These are phyloP conservation scores for Coecobrya sp. DNA, from an alignment of 2,888 invertebrate genomes.

Conservation along the genomic window DNA sequence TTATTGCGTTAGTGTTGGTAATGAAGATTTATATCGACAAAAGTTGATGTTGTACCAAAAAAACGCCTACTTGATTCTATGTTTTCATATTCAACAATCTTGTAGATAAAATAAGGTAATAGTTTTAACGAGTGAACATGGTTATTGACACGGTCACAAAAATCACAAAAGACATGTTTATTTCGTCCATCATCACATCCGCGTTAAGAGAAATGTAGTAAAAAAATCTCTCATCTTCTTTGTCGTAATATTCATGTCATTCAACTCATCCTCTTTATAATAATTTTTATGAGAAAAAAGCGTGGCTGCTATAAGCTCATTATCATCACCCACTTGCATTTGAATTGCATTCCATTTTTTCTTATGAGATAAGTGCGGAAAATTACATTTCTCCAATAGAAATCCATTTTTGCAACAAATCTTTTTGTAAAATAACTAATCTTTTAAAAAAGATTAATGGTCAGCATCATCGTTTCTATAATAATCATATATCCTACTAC, in stretches of 20 bases:
- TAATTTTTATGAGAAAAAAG: not conserved
- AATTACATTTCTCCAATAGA: not conserved
- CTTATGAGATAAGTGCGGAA: not conserved
- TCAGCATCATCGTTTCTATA: not conserved
- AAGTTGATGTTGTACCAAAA: not conserved
- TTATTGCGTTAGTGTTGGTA: not conserved
- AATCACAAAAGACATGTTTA: not conserved
- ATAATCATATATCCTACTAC: not conserved
- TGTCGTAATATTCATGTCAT: conserved; percentile 14
- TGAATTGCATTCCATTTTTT: not conserved
- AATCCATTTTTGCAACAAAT: too few relatives aligned
- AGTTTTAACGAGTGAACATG: not conserved
- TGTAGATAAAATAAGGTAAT: not conserved
- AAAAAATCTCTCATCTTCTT: not conserved
- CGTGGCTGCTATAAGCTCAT: not conserved
- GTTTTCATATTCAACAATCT: not conserved
- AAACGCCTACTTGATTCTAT: conserved; percentile 1
- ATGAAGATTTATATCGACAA: conserved; percentile 17
- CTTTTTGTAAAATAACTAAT: too few relatives aligned
- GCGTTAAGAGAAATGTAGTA: not conserved
- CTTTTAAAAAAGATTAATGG: too few relatives aligned
- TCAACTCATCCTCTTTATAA: not conserved
- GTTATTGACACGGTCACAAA: conserved; percentile 33
- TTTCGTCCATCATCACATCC: conserved; percentile 12
- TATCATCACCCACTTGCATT: conserved; percentile 1